These are phyloP conservation scores for Conistra vaccinii DNA, from an alignment of 2,888 invertebrate species.

Conservation along the genomic window DNA sequence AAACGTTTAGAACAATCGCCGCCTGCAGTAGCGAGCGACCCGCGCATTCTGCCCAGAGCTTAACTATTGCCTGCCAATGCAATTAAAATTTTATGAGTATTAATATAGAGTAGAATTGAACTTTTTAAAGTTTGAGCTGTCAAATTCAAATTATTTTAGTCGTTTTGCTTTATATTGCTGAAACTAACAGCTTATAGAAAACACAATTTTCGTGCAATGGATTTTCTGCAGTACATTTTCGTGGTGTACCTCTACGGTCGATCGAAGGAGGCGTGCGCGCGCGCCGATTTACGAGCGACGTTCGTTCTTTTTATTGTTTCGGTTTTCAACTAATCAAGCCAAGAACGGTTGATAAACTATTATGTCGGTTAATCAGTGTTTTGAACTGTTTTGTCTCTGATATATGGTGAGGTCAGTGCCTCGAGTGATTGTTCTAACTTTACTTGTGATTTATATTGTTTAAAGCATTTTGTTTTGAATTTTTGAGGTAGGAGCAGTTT, in stretches of 20 bases:
- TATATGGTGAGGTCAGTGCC: constrained; percentile 52
- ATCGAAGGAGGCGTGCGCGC: constrained; percentile 45
- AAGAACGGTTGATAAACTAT: constrained; percentile 63
- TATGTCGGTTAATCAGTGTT: constrained; percentile 60
- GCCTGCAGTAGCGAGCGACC: not conserved
- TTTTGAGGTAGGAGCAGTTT: too few species aligned
- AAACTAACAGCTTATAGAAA: not conserved
- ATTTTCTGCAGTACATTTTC: constrained; percentile 31
- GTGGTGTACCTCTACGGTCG: not conserved
- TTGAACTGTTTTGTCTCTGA: constrained; percentile 39
- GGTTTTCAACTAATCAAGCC: constrained; percentile 65
- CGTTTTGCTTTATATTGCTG: not conserved
- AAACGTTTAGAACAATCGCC: too few species aligned
- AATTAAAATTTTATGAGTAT: not conserved
- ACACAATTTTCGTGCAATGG: not conserved
- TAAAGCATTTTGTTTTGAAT: constrained; percentile 2
- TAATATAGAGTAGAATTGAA: not conserved
- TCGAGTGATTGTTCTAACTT: constrained; percentile 21
- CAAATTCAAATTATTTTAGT: not conserved
- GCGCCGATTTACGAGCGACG: constrained; percentile 63
- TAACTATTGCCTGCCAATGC: not conserved
- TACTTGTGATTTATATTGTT: constrained; percentile 32
- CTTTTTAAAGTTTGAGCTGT: not conserved
- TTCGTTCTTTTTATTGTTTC: constrained; percentile 62
- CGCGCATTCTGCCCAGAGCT: not conserved